Base-by-base conservation (phyloP, 1,140 invertebrate species). In the Cydia amplana region DNA sequence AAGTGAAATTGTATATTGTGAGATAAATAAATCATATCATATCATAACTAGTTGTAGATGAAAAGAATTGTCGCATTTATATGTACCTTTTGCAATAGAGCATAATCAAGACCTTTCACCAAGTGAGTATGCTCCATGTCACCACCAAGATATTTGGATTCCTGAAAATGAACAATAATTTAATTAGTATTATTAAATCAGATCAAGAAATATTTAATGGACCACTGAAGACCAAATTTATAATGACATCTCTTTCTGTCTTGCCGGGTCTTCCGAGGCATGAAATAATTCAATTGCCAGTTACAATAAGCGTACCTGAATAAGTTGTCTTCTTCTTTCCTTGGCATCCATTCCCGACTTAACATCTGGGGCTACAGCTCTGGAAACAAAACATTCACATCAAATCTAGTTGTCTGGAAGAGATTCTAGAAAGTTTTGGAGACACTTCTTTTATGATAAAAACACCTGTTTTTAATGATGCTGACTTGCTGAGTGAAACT, bases 101-200 rank as follows among this genome's bases (percentile, higher is more conserved):
- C 99, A 94, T 99, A 99, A 96, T 99, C 99, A 10, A 99, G 94
- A 91, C 99, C 99, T 94, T 99, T 99, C 73, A 99, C 99, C 94
- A 99, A 99, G 93, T 99, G 99, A 92, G 99, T 99, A 86, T 99
- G 99, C 82, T 99, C 98, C 97, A 99, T 99, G 91, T 99, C 99
- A 95, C 99, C 99, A 89, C 99, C 99, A 93, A 99, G 97, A 93
- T 98, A 99, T 94, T 99, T 99, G 0, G 99, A 99, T 91, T 99
- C 98, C 92, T 93, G 83, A 32, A 90, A 90, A 64, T 77, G 75
- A 73, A 78, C 23, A 73, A 60, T n/a, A 28, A 25, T 23, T 12
- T 60, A 46, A 16, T 14, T 43, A 43, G 14, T 43, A 43, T 43
- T 14, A 36, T 40, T 40, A 40, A 40, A 9, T 40, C 36, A 40